phyloP scores from a whole-genome alignment of 2,797 vertebrate genomes.

The Orestias chungarensis region DNA sequence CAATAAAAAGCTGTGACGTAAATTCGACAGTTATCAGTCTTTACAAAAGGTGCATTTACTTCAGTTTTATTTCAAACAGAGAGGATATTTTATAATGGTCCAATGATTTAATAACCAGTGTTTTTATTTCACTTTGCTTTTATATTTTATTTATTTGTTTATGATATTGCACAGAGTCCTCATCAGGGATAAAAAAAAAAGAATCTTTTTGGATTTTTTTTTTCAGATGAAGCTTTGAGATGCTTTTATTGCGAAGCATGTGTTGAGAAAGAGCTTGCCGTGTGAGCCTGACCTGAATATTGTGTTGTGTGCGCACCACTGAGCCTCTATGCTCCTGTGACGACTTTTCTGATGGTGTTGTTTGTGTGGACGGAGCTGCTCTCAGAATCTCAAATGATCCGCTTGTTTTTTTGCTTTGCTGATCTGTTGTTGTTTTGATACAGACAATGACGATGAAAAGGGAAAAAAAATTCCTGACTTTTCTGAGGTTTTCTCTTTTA shows the following conservation, averaged over 20 bases:
- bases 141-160: slow-evolving; percentile 8
- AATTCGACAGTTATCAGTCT: neutral
- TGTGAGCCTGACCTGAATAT: slow-evolving; percentile 65
- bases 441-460: slow-evolving; percentile 17
- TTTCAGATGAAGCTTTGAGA: slow-evolving; percentile 47
- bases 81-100: slow-evolving; percentile 26
- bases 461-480: slow-evolving; percentile 16
- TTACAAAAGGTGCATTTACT: neutral
- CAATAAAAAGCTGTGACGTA: neutral
- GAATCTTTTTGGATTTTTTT: slow-evolving; percentile 35
- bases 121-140: slow-evolving; percentile 16
- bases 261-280: slow-evolving; percentile 61
- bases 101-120: slow-evolving; percentile 21
- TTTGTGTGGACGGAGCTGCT: slow-evolving; percentile 66
- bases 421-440: slow-evolving; percentile 39
- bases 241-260: slow-evolving; percentile 56
- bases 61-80: slow-evolving; percentile 2
- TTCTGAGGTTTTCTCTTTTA: slow-evolving; percentile 27
- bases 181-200: slow-evolving; percentile 43
- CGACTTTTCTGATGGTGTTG: slow-evolving; percentile 72
- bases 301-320: slow-evolving; percentile 37
- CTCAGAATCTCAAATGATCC: slow-evolving; percentile 16
- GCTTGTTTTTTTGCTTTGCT: slow-evolving; percentile 3
- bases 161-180: slow-evolving; percentile 47
- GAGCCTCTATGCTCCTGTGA: slow-evolving; percentile 64